Base-by-base conservation (phyloP, 2,888 invertebrate species). In the Andrena praecox region DNA sequence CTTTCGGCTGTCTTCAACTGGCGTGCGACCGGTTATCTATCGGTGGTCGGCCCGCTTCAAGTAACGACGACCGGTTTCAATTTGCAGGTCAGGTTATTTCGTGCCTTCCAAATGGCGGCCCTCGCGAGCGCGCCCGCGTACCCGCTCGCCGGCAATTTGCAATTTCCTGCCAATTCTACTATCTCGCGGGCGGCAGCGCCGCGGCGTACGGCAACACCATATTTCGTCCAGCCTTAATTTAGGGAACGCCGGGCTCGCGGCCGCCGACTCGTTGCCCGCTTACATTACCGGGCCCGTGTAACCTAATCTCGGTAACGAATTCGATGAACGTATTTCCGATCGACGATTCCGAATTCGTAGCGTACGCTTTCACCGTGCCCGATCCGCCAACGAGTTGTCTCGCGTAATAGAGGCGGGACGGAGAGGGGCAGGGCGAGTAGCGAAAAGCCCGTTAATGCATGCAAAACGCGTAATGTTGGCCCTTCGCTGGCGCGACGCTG, bases 91-190 rank as follows among this genome's bases (percentile, higher is more conserved):
- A 85, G 90, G 86, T 91, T 91, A 90, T 91, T 89, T 86, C 85
- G 85, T 87, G 87, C 90, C 85, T 88, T 82, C 85, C 82, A 85
- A 90, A 89, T 80, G 85, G 77, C 81, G 82, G 68, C 63, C 64
- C 64, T 42, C 52, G 77, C 60, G 84, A 63, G 68, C 77, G 67
- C 79, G 72, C 59, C 52, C 71, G 69, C 52, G 29, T 52, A 50
- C 80, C 66, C 73, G 71, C 80, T 86, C 80, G 84, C 85, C 90
- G 91, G 91, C 92, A 93, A 93, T 93, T 93, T 91, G 92, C 92
- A 93, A 93, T 93, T 93, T 93, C 93, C 93, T 89, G 89, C 84
- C 89, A 87, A 87, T 88, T 89, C 88, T 89, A 78, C 88, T 87
- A 88, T 89, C 87, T 82, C 82, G 70, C 59, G 64, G 50, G 27